These are phyloP conservation scores for Bellardia bayeri DNA, from an alignment of 2,888 invertebrate genomes.

Conservation along the genomic window DNA sequence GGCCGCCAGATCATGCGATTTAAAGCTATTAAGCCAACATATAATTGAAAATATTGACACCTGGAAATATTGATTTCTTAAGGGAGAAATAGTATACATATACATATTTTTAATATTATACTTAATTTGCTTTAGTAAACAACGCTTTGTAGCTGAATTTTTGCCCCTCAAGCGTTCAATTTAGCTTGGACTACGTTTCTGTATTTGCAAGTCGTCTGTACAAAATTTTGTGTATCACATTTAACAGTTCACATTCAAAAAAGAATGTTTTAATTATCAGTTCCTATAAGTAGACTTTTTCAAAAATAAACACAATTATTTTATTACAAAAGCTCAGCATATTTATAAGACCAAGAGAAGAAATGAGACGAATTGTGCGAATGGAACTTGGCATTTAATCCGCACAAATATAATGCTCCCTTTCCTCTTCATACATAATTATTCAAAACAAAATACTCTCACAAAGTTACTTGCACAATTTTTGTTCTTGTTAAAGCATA, in stretches of 20 bases:
- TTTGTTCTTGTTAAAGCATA: slow-evolving; percentile 7
- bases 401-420: slow-evolving; percentile 13
- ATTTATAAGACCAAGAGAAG: slow-evolving; percentile 7
- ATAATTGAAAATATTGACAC: too few relatives aligned
- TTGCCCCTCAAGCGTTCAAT: too few relatives aligned
- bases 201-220: neutral
- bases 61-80: too few relatives aligned
- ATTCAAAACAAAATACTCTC: slow-evolving; percentile 10
- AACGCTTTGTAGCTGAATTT: too few relatives aligned
- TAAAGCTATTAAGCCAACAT: too few relatives aligned
- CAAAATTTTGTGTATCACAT: neutral
- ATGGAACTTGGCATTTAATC: slow-evolving; percentile 47
- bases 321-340: slow-evolving; percentile 53
- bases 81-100: too few relatives aligned
- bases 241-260: neutral
- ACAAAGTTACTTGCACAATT: slow-evolving; percentile 59
- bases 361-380: slow-evolving; percentile 5
- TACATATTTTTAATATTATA: too few relatives aligned
- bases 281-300: neutral
- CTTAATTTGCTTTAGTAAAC: too few relatives aligned
- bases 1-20: too few relatives aligned
- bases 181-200: neutral
- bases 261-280: neutral
- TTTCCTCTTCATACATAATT: slow-evolving; percentile 7
- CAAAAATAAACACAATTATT: slow-evolving; percentile 21